Evolutionary conservation across 2,888 invertebrate genomes (phyloP).

Genomic region (Odontocolon sp.): DNA sequence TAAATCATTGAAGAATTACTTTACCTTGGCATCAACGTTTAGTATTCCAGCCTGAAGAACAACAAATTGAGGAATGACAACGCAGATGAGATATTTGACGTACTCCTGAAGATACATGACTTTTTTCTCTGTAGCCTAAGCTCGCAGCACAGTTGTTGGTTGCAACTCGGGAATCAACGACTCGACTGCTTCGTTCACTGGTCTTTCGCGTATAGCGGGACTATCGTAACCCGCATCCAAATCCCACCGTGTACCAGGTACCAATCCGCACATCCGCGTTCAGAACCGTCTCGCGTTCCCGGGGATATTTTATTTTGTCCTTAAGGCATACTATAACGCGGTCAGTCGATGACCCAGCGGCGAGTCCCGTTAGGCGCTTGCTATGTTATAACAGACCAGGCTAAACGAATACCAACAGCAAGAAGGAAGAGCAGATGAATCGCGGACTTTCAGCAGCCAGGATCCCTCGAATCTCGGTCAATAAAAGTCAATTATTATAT

Average conservation of each 20-base stretch:
- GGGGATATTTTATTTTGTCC: constrained; percentile 15
- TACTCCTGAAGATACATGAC: constrained; percentile 75
- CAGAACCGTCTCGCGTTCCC: not conserved
- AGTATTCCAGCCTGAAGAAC: constrained; percentile 17
- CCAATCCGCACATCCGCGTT: constrained; percentile 17
- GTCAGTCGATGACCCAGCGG: constrained; percentile 62
- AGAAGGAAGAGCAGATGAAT: too few relatives aligned
- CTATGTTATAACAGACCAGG: not conserved
- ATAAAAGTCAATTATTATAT: too few relatives aligned
- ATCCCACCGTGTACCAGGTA: constrained; percentile 34
- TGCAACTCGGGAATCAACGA: constrained; percentile 50
- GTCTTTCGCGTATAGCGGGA: constrained; percentile 72
- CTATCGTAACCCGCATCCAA: constrained; percentile 72
- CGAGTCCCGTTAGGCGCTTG: constrained; percentile 69
- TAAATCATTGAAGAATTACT: not conserved
- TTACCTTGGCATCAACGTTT: constrained; percentile 37
- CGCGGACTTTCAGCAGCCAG: too few relatives aligned
- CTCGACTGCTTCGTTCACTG: too few relatives aligned
- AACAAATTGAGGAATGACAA: constrained; percentile 37
- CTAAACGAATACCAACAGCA: not conserved
- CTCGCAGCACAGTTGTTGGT: constrained; percentile 41
- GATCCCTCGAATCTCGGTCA: too few relatives aligned
- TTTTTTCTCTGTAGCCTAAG: constrained; percentile 62
- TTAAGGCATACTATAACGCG: constrained; percentile 57
- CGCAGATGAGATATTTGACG: constrained; percentile 72